Evolutionary conservation across 2,797 vertebrate species (phyloP), one percentile per base, ranked within the genome.

Genomic region (Sphenodon punctatus): DNA sequence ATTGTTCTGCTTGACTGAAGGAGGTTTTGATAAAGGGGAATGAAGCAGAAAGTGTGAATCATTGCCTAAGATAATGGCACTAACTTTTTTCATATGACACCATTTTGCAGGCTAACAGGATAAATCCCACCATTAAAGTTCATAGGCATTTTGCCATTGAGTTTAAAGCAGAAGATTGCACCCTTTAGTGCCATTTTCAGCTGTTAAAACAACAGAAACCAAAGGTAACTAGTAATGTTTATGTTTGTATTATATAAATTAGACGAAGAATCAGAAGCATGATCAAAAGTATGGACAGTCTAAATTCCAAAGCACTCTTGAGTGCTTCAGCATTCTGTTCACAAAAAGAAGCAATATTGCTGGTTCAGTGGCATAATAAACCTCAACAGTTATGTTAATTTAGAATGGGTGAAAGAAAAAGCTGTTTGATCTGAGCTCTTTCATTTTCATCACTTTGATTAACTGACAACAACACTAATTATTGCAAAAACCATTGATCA

Each of bases 361-460:
- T 75, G 25, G 6, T 80, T 84, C 64, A 72, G 27, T 83, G 58
- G 27, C 13, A 23, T 49, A 90, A 83, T 67, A 59, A 68, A 83
- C 83, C 36, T 49, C 32, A 83, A 46, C 73, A 42, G 80, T 88
- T 84, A 79, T 86, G 70, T 80, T 91, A 84, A 94, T 94, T 90
- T 67, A 85, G 49, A 91, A 83, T 84, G 83, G 87, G 91, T 27
- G 80, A 80, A 90, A 88, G 70, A 88, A 89, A 90, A 88, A 74
- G 55, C 79, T 92, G 90, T 94, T 94, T 92, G 90, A 94, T 92
- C 89, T 87, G 82, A 78, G 80, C 60, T 81, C 55, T 93, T 86
- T 79, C 80, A 87, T 91, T 91, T 93, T 82, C 85, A 73, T 80
- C 65, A 83, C 60, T 91, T 93, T 88, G 89, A 89, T 86, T 93